These are phyloP conservation scores for Nannoperca australis DNA, from an alignment of 2,797 vertebrate species.

Conservation along the genomic window DNA sequence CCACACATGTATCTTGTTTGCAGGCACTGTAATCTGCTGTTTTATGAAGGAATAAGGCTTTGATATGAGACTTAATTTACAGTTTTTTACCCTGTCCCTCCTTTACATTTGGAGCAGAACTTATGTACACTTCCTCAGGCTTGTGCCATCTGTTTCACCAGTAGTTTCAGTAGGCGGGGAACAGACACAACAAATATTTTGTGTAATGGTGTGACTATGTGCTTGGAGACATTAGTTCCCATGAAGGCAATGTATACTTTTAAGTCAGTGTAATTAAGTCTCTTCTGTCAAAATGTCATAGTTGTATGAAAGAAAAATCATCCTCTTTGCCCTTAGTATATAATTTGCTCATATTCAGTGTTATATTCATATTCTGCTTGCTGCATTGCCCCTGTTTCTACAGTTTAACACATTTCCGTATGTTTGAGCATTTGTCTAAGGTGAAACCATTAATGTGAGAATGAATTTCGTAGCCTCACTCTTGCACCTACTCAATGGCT, in stretches of 20 bases:
- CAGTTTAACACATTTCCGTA: slow-evolving; percentile 38
- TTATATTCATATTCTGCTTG: neutral
- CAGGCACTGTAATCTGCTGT: slow-evolving; percentile 8
- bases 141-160: slow-evolving; percentile 77
- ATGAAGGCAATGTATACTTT: slow-evolving; percentile 2
- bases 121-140: slow-evolving; percentile 69
- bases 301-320: slow-evolving; percentile 16
- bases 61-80: slow-evolving; percentile 69
- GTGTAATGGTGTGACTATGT: slow-evolving; percentile 16
- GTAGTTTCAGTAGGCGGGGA: slow-evolving; percentile 61
- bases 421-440: slow-evolving; percentile 50
- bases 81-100: slow-evolving; percentile 37
- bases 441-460: slow-evolving; percentile 47
- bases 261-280: neutral
- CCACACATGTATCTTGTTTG: slow-evolving; percentile 28
- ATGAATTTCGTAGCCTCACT: slow-evolving; percentile 58
- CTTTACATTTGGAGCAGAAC: slow-evolving; percentile 59
- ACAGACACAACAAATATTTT: slow-evolving; percentile 68
- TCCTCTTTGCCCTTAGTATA: slow-evolving; percentile 37
- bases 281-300: slow-evolving; percentile 26
- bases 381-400: slow-evolving; percentile 31
- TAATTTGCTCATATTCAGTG: slow-evolving; percentile 18
- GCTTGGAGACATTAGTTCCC: no score
- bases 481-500: slow-evolving; percentile 41
- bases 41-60: slow-evolving; percentile 43